Base-by-base conservation (phyloP, 2,113 vertebrate species). In the Ophthalmolycus amberensis region DNA sequence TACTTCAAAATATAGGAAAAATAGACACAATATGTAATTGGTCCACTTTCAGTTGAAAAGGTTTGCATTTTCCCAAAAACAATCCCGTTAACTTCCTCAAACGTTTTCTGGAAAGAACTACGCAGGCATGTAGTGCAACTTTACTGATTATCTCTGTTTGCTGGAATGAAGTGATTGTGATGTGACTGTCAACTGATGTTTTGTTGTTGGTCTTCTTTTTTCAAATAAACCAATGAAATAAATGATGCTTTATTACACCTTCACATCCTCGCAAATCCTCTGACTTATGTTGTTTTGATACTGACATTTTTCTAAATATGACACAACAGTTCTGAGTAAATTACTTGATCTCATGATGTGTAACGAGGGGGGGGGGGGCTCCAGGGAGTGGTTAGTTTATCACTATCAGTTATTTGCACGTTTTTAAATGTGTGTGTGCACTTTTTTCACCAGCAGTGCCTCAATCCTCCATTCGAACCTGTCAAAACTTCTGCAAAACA, bases 401-500 rank as follows among this genome's bases (percentile, higher is more conserved):
- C 72, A 22, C 67, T 94, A 95, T 95, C 95, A 94, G 89, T 78
- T 54, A 11, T 40, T 46, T 44, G 74, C 94, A 94, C 79, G 85
- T 90, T 46, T 37, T 12, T 34, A 46, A 60, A 64, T 50, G 59
- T 14, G 52, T 66, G 79, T 77, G 54, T 42, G 75, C 6, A 18
- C 64, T 11, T 46, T 25, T 80, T 18, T 34, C 2, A 15, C 9
- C 9, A 2, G n/a, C 12, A n/a, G n/a, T 65, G 32, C 25, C 34
- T 67, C 20, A 68, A 56, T 29, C 3, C 10, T 50, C 29, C 14
- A 1, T 32, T 78, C 20, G 16, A 73, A 82, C 85, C 86, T 14
- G 68, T 69, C 66, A 67, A 54, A 62, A 40, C 15, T 15, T 12
- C 40, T 56, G 6, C 37, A 32, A 63, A 1, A 6, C 29, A 71